These are phyloP conservation scores for Parthenolecanium corni DNA, from an alignment of 2,888 invertebrate species.

Conservation along the genomic window DNA sequence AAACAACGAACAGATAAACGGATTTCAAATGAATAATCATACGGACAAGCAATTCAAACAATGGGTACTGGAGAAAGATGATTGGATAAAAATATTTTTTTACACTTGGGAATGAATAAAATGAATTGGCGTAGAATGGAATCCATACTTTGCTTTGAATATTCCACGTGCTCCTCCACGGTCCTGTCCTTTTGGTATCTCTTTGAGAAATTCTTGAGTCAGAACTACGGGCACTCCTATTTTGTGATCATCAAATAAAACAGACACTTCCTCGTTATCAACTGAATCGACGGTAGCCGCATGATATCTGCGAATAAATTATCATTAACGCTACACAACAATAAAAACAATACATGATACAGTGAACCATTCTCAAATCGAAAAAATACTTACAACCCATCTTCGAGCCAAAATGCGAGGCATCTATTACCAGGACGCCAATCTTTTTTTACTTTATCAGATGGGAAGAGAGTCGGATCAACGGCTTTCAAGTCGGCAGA, in stretches of 20 bases:
- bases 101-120: neutral
- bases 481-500: neutral
- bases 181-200: slow-evolving; percentile 39
- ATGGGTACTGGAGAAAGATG: too few relatives aligned
- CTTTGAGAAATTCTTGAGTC: slow-evolving; percentile 54
- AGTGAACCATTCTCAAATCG: too few relatives aligned
- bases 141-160: slow-evolving; percentile 33
- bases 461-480: neutral
- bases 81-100: too few relatives aligned
- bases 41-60: neutral
- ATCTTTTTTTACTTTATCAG: slow-evolving; percentile 37
- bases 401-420: slow-evolving; percentile 83
- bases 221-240: slow-evolving; percentile 72
- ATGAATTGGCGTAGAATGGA: too few relatives aligned
- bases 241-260: slow-evolving; percentile 62
- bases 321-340: too few relatives aligned
- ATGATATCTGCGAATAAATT: slow-evolving; percentile 54
- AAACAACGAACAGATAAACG: slow-evolving; percentile 22
- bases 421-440: slow-evolving; percentile 90
- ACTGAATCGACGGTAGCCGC: slow-evolving; percentile 77
- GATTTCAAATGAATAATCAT: slow-evolving; percentile 17
- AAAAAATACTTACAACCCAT: slow-evolving; percentile 61
- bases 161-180: slow-evolving; percentile 30
- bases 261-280: slow-evolving; percentile 68
- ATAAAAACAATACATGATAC: too few relatives aligned